A percentile compares a stretch with the other conserved stretches of the same genome.
phyloP scores from a whole-genome alignment of 35 echinoderm and acorn worm species.

The Strongylocentrotus purpuratus region DNA sequence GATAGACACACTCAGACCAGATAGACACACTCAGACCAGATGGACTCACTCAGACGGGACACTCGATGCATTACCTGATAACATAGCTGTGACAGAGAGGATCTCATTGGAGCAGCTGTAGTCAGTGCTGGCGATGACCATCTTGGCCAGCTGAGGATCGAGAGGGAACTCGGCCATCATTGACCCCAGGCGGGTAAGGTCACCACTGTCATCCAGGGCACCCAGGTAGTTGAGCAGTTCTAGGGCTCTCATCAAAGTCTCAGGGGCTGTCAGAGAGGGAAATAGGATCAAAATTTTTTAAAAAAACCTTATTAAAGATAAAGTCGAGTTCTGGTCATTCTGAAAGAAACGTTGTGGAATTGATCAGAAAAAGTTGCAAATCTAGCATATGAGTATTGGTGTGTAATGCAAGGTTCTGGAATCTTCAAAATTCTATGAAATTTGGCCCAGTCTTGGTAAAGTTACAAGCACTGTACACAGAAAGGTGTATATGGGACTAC shows the following conservation, averaged over 20 bases:
- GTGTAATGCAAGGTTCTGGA: no score
- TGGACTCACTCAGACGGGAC: not conserved
- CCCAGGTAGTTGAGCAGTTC: constrained; percentile 98
- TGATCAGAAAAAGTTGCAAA: no score
- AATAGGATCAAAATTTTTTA: not conserved
- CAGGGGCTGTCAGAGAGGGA: constrained; percentile 70
- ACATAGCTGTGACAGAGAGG: constrained; percentile 94
- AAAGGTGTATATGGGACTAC: no score
- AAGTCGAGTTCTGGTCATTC: no score
- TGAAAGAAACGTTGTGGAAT: no score
- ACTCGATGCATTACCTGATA: constrained; percentile 90
- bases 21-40: not conserved
- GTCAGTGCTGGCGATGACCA: constrained; percentile 98
- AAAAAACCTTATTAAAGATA: no score
- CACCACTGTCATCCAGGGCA: constrained; percentile 91
- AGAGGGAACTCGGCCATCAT: constrained; percentile 99
- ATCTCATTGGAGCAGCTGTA: constrained; percentile 98
- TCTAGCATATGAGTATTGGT: no score
- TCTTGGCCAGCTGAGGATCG: constrained; percentile 97
- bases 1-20: not conserved
- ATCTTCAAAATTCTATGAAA: no score
- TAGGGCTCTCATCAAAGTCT: constrained; percentile 96
- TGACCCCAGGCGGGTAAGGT: constrained; percentile 93
- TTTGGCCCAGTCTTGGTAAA: no score
- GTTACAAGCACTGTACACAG: no score